Evolutionary conservation across 2,113 vertebrate species (phyloP).

Genomic region (Blennius ocellaris): DNA sequence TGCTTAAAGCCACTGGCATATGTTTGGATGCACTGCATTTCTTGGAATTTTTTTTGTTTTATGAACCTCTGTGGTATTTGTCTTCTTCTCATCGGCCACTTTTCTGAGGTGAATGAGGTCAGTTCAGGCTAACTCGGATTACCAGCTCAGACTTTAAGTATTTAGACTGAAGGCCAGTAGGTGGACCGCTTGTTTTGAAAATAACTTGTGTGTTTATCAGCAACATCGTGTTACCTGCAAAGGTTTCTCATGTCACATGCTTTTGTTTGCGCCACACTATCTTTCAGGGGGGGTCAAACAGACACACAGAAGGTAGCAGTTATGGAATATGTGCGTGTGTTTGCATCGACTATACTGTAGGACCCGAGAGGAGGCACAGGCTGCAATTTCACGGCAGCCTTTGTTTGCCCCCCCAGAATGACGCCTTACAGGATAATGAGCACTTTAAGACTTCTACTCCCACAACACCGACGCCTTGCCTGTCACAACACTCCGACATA

Average conservation of each 20-base stretch:
- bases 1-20: too few species aligned
- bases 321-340: conserved; percentile 47
- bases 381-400: conserved; percentile 85
- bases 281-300: conserved; percentile 22
- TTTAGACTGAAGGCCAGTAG: conserved; percentile 7
- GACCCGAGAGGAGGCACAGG: conserved; percentile 71
- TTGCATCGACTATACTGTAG: conserved; percentile 51
- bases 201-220: conserved; percentile 47
- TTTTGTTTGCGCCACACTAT: conserved; percentile 24
- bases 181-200: conserved; percentile 18
- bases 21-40: too few species aligned
- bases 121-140: not conserved
- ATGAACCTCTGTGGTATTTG: too few species aligned
- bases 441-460: conserved; percentile 84
- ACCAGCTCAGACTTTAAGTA: not conserved
- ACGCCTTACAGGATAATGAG: conserved; percentile 88
- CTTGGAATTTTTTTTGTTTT: too few species aligned
- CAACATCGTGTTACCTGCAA: conserved; percentile 38
- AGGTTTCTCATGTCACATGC: too few species aligned
- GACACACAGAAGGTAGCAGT: conserved; percentile 46
- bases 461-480: conserved; percentile 81
- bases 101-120: not conserved
- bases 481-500: conserved; percentile 85
- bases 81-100: too few species aligned
- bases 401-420: conserved; percentile 85